Evolutionary conservation across 2,797 vertebrate genomes (phyloP).

Genomic region (Cirrhinus molitorella): DNA sequence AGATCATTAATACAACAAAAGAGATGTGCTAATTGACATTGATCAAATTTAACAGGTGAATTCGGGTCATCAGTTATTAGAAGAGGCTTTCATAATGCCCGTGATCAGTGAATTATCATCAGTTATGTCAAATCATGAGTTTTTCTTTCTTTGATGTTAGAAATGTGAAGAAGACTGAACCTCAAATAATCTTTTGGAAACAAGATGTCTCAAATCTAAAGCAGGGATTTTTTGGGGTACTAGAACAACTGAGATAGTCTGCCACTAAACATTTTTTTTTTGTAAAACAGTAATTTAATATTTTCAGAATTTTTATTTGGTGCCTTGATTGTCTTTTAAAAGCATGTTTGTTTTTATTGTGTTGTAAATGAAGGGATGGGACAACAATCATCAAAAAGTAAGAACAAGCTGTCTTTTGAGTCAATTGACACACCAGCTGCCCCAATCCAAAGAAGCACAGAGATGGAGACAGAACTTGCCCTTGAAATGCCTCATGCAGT

Average conservation of each 20-base stretch:
- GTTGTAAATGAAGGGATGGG: slow-evolving; percentile 64
- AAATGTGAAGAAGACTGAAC: not conserved
- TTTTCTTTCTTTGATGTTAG: not conserved
- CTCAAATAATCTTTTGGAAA: not conserved
- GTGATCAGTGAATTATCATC: not conserved
- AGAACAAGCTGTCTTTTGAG: slow-evolving; percentile 60
- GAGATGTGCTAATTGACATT: not conserved
- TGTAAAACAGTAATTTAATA: not conserved
- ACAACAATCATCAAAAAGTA: slow-evolving; percentile 64
- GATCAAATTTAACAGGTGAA: too few species aligned
- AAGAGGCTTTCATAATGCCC: not conserved
- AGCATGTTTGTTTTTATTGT: not conserved
- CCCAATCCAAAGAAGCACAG: slow-evolving; percentile 49
- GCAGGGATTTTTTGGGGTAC: not conserved
- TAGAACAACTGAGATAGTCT: not conserved
- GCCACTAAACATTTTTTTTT: not conserved
- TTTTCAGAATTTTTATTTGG: not conserved
- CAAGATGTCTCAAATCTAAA: not conserved
- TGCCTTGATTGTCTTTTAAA: not conserved
- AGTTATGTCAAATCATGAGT: not conserved
- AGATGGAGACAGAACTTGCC: slow-evolving; percentile 49
- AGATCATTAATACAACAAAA: not conserved
- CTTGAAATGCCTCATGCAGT: slow-evolving; percentile 24
- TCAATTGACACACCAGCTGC: slow-evolving; percentile 20
- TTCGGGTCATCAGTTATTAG: too few species aligned